A percentile compares a stretch with the other conserved stretches of the same genome.
Conservation (phyloP, 2,797 vertebrate genomes). For the Sciurus carolinensis region DNA sequence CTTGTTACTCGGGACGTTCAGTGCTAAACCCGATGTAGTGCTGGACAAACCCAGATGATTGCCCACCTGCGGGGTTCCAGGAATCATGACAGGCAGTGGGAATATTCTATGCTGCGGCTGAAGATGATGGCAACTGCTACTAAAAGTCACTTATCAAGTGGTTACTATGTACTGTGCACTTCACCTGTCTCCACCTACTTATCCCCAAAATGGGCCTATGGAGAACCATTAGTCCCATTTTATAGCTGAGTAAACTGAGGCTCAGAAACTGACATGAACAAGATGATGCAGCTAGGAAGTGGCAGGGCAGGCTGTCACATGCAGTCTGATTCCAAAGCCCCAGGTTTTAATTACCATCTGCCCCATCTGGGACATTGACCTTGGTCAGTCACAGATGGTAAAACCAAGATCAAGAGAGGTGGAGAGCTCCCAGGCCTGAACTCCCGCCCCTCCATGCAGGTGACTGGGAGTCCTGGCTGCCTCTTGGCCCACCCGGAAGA, state of each 20-base stretch:
- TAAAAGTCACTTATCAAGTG: fast-evolving
- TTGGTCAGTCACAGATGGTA: neutral
- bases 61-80: neutral
- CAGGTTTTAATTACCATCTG: neutral
- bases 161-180: neutral
- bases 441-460: fast-evolving
- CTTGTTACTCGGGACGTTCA: neutral
- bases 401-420: neutral
- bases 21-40: neutral
- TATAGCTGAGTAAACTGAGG: conserved; percentile 71
- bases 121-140: fast-evolving
- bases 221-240: conserved; percentile 46
- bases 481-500: neutral
- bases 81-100: neutral
- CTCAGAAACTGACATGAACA: neutral
- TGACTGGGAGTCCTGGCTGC: neutral
- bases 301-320: neutral
- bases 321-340: neutral
- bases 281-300: neutral
- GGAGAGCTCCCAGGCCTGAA: neutral
- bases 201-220: fast-evolving
- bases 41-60: neutral
- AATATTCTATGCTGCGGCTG: no score
- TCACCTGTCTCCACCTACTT: fast-evolving
- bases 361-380: neutral